phyloP scores from a whole-genome alignment of 2,888 invertebrate species.

The Oscheius sp. region DNA sequence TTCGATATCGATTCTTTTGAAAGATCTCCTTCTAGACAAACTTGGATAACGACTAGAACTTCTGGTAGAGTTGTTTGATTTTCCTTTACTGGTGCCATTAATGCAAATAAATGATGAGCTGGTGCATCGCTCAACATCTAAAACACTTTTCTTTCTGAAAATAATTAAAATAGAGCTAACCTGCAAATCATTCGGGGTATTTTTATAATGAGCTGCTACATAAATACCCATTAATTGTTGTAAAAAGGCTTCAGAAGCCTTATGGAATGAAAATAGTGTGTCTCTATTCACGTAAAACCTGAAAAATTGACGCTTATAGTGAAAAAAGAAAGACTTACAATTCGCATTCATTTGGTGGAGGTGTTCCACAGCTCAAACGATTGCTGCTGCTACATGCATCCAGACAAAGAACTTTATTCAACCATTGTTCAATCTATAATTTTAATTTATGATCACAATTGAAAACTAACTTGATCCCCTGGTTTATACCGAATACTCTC shows the following conservation, averaged over 20 bases:
- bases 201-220: conserved; percentile 98
- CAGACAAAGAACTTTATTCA: conserved; percentile 87
- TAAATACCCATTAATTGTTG: conserved; percentile 90
- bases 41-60: conserved; percentile 71
- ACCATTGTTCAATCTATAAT: conserved; percentile 83
- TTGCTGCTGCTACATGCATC: conserved; percentile 76
- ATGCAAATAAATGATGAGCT: conserved; percentile 93
- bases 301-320: not conserved
- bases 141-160: not conserved
- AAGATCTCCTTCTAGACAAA: conserved; percentile 78
- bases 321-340: conserved; percentile 75
- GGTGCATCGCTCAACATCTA: conserved; percentile 97
- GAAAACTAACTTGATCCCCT: conserved; percentile 58
- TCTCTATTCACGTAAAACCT: conserved; percentile 78
- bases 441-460: not conserved
- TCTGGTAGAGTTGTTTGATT: conserved; percentile 79
- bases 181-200: conserved; percentile 94
- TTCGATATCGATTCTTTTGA: conserved; percentile 79
- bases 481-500: conserved; percentile 93
- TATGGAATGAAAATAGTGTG: conserved; percentile 91
- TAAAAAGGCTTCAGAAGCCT: conserved; percentile 83
- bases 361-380: conserved; percentile 78
- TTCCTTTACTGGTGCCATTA: conserved; percentile 83
- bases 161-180: conserved; percentile 23
- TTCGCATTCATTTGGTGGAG: conserved; percentile 87